Conservation (phyloP, 2,888 invertebrate species). For the Acrobasis consociella region DNA sequence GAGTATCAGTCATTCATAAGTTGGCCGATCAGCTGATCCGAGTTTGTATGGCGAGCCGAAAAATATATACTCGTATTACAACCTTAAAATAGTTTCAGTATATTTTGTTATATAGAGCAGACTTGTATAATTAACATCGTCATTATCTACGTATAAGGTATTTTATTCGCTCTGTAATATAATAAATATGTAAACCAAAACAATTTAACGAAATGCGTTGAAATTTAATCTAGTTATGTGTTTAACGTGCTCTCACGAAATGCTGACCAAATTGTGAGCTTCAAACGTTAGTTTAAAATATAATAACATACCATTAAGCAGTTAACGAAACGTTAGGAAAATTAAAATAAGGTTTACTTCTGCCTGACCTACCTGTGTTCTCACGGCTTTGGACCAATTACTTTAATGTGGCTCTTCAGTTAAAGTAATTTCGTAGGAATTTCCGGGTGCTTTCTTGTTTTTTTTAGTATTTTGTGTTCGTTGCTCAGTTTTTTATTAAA, state of each 20-base stretch:
- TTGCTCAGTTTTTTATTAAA: background rate
- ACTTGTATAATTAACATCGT: too few species aligned
- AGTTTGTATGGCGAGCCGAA: too few species aligned
- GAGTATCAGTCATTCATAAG: too few species aligned
- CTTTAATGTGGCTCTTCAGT: slow-evolving; percentile 12
- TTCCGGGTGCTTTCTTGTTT: slow-evolving; percentile 3
- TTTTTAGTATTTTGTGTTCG: background rate
- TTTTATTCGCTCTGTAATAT: too few species aligned
- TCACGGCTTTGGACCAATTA: slow-evolving; percentile 15
- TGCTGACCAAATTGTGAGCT: background rate
- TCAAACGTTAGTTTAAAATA: background rate
- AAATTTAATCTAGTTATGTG: too few species aligned
- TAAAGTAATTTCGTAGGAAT: slow-evolving; percentile 16
- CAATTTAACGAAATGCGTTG: too few species aligned
- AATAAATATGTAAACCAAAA: too few species aligned
- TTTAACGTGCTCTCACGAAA: background rate
- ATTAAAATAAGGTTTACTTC: slow-evolving; percentile 9
- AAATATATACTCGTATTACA: too few species aligned
- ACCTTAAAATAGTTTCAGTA: too few species aligned
- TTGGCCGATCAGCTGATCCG: too few species aligned
- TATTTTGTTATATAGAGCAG: too few species aligned
- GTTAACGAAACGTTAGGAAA: slow-evolving; percentile 4
- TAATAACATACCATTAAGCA: slow-evolving; percentile 6
- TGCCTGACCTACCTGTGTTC: background rate
- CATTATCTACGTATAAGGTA: too few species aligned